phyloP scores from a whole-genome alignment of 2,888 invertebrate species.

The Alitta virens region DNA sequence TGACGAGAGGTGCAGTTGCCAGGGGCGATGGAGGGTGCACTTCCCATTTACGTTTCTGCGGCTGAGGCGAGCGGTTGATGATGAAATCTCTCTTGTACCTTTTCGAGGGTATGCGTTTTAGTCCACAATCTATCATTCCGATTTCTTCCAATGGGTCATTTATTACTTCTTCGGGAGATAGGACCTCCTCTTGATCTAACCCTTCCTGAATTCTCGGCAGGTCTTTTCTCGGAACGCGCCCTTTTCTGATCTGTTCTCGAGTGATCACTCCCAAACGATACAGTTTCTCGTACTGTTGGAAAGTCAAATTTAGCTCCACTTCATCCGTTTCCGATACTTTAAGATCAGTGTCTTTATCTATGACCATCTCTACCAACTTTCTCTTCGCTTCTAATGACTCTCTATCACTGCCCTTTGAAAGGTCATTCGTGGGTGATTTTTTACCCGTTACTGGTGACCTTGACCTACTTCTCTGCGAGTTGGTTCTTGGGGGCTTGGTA shows the following conservation, averaged over 20 bases:
- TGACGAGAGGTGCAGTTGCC: conserved; percentile 6
- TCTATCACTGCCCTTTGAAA: neutral
- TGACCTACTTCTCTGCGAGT: neutral
- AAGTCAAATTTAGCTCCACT: conserved; percentile 21
- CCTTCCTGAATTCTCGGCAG: neutral
- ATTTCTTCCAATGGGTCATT: conserved; percentile 14
- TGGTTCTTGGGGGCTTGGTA: neutral
- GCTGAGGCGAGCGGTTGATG: conserved; percentile 23
- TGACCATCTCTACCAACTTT: neutral
- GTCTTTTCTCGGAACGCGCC: conserved; percentile 9
- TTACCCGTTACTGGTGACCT: neutral
- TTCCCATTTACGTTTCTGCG: conserved; percentile 2
- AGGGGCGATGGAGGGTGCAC: neutral
- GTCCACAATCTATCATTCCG: conserved; percentile 32
- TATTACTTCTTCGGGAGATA: neutral
- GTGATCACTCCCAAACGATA: conserved; percentile 17
- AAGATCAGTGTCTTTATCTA: neutral
- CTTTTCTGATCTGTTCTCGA: conserved; percentile 17
- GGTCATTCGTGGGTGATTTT: neutral
- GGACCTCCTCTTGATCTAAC: neutral
- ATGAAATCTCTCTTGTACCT: conserved; percentile 44
- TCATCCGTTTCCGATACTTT: conserved; percentile 4
- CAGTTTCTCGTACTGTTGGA: conserved; percentile 19
- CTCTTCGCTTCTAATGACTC: neutral
- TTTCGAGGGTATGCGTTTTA: conserved; percentile 38